These are phyloP conservation scores for Caenorhabditis afra DNA, from an alignment of 2,888 invertebrate genomes.

Conservation along the genomic window DNA sequence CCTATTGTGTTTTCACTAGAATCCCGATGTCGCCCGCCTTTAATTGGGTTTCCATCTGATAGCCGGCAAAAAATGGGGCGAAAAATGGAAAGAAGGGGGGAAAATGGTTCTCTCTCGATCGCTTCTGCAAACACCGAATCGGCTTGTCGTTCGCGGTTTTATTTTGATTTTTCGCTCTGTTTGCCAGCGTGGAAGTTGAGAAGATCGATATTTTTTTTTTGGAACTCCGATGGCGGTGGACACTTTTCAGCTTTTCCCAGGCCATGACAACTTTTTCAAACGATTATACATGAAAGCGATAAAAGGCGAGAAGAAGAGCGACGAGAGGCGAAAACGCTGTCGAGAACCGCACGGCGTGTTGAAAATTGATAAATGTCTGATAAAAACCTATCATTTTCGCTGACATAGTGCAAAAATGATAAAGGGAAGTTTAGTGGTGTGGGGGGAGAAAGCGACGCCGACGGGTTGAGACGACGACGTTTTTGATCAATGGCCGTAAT, in stretches of 20 bases:
- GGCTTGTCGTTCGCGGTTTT: neutral
- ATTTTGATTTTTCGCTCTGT: neutral
- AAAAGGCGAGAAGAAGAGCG: no score
- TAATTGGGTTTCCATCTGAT: constrained; percentile 24
- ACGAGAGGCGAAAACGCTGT: no score
- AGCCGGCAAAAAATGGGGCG: no score
- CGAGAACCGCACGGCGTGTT: neutral
- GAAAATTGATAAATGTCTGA: constrained; percentile 46
- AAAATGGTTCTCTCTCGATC: neutral
- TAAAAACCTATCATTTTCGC: constrained; percentile 47
- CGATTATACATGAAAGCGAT: no score
- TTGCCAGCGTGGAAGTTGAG: neutral
- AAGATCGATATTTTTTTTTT: neutral
- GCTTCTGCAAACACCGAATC: neutral
- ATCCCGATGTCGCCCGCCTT: constrained; percentile 2
- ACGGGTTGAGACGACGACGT: constrained; percentile 23
- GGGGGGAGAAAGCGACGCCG: constrained; percentile 6
- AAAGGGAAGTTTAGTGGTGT: no score
- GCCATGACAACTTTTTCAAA: no score
- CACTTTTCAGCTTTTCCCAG: no score
- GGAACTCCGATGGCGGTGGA: no score
- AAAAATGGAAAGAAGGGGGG: no score
- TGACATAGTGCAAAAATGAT: constrained; percentile 43
- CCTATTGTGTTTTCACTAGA: neutral
- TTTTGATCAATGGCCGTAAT: constrained; percentile 32